These are phyloP conservation scores for Syngnathus acus DNA, from an alignment of 2,797 vertebrate genomes.

Conservation along the genomic window DNA sequence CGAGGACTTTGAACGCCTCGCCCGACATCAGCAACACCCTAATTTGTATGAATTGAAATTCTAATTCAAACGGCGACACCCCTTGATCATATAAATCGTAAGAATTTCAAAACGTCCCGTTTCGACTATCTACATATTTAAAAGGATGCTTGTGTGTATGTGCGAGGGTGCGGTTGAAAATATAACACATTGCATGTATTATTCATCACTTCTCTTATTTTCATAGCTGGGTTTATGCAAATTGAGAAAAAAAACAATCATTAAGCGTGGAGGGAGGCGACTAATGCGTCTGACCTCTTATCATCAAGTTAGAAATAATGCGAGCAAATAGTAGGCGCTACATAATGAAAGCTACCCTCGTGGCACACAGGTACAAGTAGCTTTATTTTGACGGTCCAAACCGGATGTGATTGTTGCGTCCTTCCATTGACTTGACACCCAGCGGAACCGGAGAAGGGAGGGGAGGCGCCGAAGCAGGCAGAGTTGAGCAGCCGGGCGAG, in stretches of 20 bases:
- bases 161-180: constrained; percentile 18
- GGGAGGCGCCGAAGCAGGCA: constrained; percentile 19
- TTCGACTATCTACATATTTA: constrained; percentile 22
- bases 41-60: too few species aligned
- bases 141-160: neutral
- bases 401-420: neutral
- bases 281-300: neutral
- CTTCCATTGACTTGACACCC: neutral
- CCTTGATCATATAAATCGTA: too few species aligned
- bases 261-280: constrained; percentile 2
- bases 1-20: neutral
- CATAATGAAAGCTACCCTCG: neutral
- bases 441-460: neutral
- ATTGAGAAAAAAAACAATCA: constrained; percentile 23
- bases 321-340: neutral
- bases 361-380: too few species aligned
- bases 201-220: constrained; percentile 35
- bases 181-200: constrained; percentile 23
- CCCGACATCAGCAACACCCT: neutral
- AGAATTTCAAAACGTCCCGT: neutral
- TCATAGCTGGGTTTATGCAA: constrained; percentile 24
- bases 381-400: neutral
- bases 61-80: too few species aligned
- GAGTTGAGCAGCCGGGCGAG: constrained; percentile 38
- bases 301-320: neutral